phyloP scores from a whole-genome alignment of 2,113 vertebrate genomes.

The Pelecanus crispus region DNA sequence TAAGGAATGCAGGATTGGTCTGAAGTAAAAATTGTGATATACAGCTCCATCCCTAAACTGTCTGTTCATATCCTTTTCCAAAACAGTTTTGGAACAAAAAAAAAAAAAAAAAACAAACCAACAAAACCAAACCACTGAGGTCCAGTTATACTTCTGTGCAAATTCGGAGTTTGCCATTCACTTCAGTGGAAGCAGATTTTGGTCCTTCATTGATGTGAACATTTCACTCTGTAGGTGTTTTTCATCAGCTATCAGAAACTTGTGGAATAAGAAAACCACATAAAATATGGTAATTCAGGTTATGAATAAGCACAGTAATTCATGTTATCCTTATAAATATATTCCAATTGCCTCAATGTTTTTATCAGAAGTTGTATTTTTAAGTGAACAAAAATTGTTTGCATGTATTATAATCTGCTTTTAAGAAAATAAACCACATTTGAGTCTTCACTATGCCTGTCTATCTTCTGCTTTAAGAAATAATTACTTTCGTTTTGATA shows the following conservation, averaged over 20 bases:
- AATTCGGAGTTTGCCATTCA: not conserved
- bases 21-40: not conserved
- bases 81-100: not conserved
- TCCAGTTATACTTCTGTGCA: not conserved
- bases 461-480: conserved; percentile 11
- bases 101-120: no score
- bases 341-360: not conserved
- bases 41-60: not conserved
- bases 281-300: not conserved
- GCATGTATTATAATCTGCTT: not conserved
- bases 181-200: not conserved
- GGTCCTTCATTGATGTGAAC: not conserved
- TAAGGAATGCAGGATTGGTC: not conserved
- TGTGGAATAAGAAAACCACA: not conserved
- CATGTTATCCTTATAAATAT: not conserved
- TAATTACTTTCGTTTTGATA: not conserved
- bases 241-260: not conserved
- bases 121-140: not conserved
- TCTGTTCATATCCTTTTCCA: not conserved
- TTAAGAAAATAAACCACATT: conserved; percentile 2
- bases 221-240: not conserved
- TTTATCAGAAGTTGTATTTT: not conserved
- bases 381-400: not conserved
- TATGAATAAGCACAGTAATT: not conserved
- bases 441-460: not conserved